phyloP scores from a whole-genome alignment of 2,888 invertebrate genomes.

The Tethea ocularis region DNA sequence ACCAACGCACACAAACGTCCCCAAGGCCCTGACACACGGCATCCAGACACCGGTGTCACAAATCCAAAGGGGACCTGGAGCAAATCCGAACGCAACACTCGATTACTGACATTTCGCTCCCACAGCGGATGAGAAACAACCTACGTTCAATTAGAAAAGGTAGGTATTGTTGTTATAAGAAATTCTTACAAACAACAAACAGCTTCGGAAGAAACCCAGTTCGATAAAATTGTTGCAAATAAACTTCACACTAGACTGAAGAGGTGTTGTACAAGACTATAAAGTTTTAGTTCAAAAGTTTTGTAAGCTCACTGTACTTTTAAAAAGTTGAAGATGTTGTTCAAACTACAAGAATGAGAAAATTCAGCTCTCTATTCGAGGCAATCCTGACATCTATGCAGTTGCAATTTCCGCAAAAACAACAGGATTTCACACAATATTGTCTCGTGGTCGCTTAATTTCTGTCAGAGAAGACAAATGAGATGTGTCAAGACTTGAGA shows the following conservation, averaged over 20 bases:
- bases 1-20: background rate
- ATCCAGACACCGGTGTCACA: conserved; percentile 7
- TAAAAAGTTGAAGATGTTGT: background rate
- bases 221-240: background rate
- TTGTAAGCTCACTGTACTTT: background rate
- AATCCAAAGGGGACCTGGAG: background rate
- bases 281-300: background rate
- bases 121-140: conserved; percentile 3
- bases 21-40: background rate
- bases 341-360: background rate
- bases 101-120: conserved; percentile 23
- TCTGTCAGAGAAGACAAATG: conserved; percentile 6
- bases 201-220: background rate
- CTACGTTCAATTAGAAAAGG: background rate
- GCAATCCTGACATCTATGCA: background rate
- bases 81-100: background rate
- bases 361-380: background rate
- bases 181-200: background rate
- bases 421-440: background rate
- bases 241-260: background rate
- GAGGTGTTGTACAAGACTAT: no score
- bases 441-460: background rate
- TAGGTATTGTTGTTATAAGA: background rate
- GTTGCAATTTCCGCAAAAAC: background rate
- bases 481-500: conserved; percentile 6